Conservation (phyloP, 2,797 vertebrate genomes). For the Distichodus sexfasciatus region DNA sequence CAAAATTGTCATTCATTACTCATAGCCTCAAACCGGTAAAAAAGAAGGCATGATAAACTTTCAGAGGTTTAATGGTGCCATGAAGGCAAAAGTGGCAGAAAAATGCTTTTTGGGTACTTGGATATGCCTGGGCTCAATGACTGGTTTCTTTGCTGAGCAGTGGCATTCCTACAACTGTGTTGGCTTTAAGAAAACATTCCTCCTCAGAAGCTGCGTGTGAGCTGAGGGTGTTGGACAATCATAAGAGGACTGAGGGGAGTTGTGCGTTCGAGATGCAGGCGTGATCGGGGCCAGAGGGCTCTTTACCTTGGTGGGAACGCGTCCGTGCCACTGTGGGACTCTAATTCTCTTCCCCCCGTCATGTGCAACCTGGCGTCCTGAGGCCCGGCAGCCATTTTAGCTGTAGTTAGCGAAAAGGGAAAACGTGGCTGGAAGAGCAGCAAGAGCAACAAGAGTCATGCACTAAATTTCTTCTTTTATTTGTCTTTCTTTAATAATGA, state of each 20-base stretch:
- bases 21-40: not conserved
- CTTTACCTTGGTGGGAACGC: constrained; percentile 81
- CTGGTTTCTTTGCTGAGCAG: constrained; percentile 29
- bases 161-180: constrained; percentile 24
- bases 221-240: constrained; percentile 24
- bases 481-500: no score
- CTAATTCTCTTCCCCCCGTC: constrained; percentile 82
- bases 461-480: no score
- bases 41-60: not conserved
- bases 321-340: constrained; percentile 80
- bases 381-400: constrained; percentile 82
- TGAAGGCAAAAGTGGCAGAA: not conserved
- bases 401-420: constrained; percentile 85
- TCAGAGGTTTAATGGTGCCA: no score
- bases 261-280: constrained; percentile 73
- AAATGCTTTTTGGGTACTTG: constrained; percentile 30
- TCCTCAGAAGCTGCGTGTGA: constrained; percentile 19
- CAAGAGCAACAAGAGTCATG: constrained; percentile 78
- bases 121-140: constrained; percentile 27
- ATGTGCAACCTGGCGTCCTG: constrained; percentile 81
- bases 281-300: constrained; percentile 57
- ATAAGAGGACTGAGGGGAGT: constrained; percentile 47
- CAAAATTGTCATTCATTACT: no score
- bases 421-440: constrained; percentile 81
- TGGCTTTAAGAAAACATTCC: not conserved